Evolutionary conservation across 2,888 invertebrate species (phyloP).

Genomic region (Drosophila conformis): DNA sequence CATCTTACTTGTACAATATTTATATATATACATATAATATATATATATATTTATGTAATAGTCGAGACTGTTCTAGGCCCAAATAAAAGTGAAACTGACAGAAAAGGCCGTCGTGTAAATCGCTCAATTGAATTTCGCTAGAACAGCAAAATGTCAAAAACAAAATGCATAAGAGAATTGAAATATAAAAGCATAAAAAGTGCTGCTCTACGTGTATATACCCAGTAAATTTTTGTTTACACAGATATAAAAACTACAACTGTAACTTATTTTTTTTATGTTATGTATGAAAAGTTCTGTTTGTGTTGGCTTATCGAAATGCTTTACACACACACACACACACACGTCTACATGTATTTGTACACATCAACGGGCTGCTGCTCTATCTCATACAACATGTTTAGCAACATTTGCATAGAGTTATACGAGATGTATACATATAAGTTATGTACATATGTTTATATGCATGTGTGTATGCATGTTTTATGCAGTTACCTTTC

Average conservation of each 20-base stretch:
- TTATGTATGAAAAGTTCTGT: slow-evolving; percentile 22
- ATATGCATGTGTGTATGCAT: background rate
- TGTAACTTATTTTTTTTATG: background rate
- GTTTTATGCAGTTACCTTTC: slow-evolving; percentile 27
- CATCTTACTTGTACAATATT: background rate
- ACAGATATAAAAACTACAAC: background rate
- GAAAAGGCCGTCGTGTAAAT: slow-evolving; percentile 45
- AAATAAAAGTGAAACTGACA: slow-evolving; percentile 49
- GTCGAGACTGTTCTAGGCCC: slow-evolving; percentile 41
- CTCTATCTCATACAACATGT: slow-evolving; percentile 43
- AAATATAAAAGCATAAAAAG: background rate
- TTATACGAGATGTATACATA: slow-evolving; percentile 2
- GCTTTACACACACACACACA: slow-evolving; percentile 16
- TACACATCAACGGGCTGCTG: slow-evolving; percentile 38
- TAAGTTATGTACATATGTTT: background rate
- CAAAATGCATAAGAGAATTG: slow-evolving; percentile 19
- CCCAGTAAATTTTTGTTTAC: background rate
- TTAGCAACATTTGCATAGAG: slow-evolving; percentile 61
- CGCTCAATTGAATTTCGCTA: slow-evolving; percentile 48
- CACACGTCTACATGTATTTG: slow-evolving; percentile 7
- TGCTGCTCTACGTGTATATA: background rate
- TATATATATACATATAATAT: background rate
- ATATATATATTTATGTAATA: background rate
- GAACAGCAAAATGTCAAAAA: slow-evolving; percentile 19
- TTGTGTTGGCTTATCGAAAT: slow-evolving; percentile 32